Evolutionary conservation across 2,888 invertebrate species (phyloP).

Genomic region (Meandrusa payeni): DNA sequence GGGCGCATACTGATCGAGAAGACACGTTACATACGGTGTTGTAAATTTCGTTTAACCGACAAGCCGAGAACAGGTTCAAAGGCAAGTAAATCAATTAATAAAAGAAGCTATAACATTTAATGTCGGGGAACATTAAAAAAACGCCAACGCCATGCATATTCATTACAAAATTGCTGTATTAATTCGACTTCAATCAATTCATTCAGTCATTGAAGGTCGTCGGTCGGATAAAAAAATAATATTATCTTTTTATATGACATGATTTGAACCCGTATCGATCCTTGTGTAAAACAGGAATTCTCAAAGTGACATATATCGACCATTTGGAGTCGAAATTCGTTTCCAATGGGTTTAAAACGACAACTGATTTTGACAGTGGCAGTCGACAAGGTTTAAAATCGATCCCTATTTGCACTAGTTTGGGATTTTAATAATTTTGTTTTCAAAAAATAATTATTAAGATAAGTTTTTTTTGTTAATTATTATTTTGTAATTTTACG

Average conservation of each 20-base stretch:
- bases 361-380: too few species aligned
- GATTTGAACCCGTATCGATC: constrained; percentile 1
- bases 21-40: constrained; percentile 1
- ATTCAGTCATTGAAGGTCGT: not conserved
- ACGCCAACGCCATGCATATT: constrained; percentile 15
- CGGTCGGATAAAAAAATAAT: constrained; percentile 15
- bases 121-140: constrained; percentile 19
- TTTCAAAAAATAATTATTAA: too few species aligned
- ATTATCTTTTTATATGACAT: constrained; percentile 10
- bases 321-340: too few species aligned
- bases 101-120: constrained; percentile 20
- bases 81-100: constrained; percentile 21
- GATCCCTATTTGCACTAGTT: too few species aligned
- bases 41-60: constrained; percentile 11
- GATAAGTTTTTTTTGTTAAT: too few species aligned
- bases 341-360: too few species aligned
- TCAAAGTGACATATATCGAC: too few species aligned
- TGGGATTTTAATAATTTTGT: too few species aligned
- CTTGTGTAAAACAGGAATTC: not conserved
- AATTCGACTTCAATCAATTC: constrained; percentile 15
- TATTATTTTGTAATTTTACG: too few species aligned
- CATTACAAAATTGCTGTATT: constrained; percentile 19
- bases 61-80: constrained; percentile 14
- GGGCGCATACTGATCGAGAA: constrained; percentile 7
- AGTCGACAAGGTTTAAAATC: too few species aligned